Percentiles rank a stretch among this genome's conserved stretches.
These are phyloP conservation scores for Pristionchus arcanus DNA, from an alignment of 2,888 invertebrate species.

Conservation along the genomic window DNA sequence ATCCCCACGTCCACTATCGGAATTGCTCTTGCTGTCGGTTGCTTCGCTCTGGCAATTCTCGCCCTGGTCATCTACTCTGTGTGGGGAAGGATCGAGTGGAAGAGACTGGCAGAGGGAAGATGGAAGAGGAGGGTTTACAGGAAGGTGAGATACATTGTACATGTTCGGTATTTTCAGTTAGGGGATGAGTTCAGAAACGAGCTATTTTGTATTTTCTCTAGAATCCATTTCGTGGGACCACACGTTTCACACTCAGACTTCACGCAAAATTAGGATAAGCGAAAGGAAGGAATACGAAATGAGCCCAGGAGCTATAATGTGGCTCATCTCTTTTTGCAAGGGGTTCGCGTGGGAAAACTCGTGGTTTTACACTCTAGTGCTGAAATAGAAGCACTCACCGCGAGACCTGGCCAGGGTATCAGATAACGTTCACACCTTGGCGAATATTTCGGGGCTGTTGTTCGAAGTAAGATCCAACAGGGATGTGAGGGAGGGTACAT, in stretches of 20 bases:
- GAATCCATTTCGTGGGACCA: no score
- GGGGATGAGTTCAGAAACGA: neutral
- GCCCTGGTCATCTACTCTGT: neutral
- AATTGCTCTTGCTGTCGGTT: neutral
- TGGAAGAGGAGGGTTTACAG: constrained; percentile 52
- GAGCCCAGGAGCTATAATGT: no score
- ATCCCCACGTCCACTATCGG: neutral
- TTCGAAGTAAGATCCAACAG: no score
- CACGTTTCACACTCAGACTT: no score
- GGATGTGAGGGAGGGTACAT: no score
- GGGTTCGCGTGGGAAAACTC: constrained; percentile 3
- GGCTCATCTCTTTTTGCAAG: no score
- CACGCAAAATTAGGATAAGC: no score
- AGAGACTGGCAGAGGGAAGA: constrained; percentile 28
- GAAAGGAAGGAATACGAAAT: no score
- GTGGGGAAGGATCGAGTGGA: constrained; percentile 50
- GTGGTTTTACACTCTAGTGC: neutral
- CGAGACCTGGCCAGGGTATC: neutral
- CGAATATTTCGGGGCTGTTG: neutral
- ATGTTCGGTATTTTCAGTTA: no score
- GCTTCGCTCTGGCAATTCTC: neutral
- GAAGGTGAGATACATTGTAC: neutral
- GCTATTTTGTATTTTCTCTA: no score
- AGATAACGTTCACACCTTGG: neutral
- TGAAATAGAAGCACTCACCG: neutral